phyloP scores from a whole-genome alignment of 1,140 invertebrate genomes.

The Pseudomyrmex concolor region DNA sequence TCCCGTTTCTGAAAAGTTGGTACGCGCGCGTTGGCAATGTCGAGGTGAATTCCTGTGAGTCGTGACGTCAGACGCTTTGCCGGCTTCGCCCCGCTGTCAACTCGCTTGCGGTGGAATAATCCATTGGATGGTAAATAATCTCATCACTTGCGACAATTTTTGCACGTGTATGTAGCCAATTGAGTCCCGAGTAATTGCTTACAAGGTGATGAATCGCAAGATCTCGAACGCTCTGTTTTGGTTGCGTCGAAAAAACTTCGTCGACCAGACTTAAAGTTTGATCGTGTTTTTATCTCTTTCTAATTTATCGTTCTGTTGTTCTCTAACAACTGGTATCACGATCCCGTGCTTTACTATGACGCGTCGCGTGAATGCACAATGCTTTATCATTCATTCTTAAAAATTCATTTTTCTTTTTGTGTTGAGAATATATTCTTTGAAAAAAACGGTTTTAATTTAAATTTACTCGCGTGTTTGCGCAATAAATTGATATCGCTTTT shows the following conservation, averaged over 20 bases:
- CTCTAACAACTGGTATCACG: background rate
- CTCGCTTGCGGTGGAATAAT: conserved; percentile 44
- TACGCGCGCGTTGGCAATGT: conserved; percentile 4
- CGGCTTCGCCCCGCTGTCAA: conserved; percentile 27
- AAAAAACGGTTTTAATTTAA: background rate
- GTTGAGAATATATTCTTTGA: background rate
- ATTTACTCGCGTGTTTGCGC: no score
- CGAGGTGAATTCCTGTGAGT: conserved; percentile 20
- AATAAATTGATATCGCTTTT: background rate
- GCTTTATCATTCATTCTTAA: no score
- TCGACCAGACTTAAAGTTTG: background rate
- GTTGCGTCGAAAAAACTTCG: background rate
- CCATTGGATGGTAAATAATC: conserved; percentile 58
- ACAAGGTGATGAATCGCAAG: background rate
- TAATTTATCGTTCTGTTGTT: background rate
- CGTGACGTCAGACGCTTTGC: conserved; percentile 42
- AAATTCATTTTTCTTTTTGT: no score
- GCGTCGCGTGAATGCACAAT: conserved; percentile 5
- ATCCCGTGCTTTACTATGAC: background rate
- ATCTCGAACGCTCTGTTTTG: background rate
- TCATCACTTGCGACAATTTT: background rate
- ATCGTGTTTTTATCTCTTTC: background rate
- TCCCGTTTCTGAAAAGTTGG: no score
- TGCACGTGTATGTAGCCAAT: conserved; percentile 7
- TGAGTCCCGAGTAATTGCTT: no score